phyloP scores from a whole-genome alignment of 2,797 vertebrate genomes.

The Pseudochirops cupreus region DNA sequence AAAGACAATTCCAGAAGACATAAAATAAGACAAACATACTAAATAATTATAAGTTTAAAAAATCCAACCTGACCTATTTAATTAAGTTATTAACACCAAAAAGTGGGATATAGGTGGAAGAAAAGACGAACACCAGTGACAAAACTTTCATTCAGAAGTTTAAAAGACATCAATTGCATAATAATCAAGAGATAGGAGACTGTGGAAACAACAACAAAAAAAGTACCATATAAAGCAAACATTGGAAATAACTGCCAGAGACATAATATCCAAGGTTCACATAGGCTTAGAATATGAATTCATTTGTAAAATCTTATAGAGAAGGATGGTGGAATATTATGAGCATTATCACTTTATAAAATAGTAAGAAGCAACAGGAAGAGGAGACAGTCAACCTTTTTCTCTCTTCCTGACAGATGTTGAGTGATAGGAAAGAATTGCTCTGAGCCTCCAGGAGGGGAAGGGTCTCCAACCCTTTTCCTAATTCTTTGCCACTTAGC shows the following conservation, averaged over 20 bases:
- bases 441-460: background rate
- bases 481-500: no score
- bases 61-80: background rate
- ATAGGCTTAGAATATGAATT: no score
- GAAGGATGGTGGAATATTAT: no score
- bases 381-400: background rate
- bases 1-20: background rate
- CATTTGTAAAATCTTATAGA: no score
- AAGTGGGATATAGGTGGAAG: background rate
- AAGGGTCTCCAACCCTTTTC: background rate
- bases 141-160: background rate
- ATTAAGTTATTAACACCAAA: background rate
- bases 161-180: background rate
- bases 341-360: background rate
- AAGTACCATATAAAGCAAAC: no score
- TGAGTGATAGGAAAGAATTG: background rate
- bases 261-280: no score
- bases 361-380: background rate
- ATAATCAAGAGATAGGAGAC: background rate
- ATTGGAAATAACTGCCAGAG: no score
- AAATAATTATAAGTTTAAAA: background rate
- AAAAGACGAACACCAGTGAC: background rate
- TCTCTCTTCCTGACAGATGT: background rate
- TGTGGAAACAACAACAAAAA: no score
- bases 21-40: background rate